Base-by-base conservation (phyloP, 2,888 invertebrate species). In the Uloborus plumipes region DNA sequence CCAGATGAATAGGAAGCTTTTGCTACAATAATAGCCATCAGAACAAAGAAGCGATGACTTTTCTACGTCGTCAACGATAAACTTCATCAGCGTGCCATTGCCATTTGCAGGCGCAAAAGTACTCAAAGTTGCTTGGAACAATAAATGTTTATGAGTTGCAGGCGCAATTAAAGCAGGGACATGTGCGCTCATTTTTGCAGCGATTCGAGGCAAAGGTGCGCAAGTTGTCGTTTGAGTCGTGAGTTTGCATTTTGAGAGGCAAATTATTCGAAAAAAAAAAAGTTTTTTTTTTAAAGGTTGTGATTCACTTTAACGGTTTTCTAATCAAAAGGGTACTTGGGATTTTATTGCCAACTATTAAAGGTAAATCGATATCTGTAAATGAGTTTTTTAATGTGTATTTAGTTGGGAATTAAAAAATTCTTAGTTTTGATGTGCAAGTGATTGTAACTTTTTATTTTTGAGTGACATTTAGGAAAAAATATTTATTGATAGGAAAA, bases 71-170 rank as follows among this genome's bases (percentile, higher is more conserved):
- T 71, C 64, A 26, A 65, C 74, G 14, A 65, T 65, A 59, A 75
- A 75, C 75, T 75, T 22, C 66, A 75, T 58, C 50, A 18, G 16
- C 59, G n/a, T 39, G 39, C 18, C 16, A 18, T 18, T n/a, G 39
- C 65, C 49, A 65, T 55, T 55, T 61, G 65, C 39, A 62, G 47
- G 51, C 50, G 49, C 39, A 70, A 70, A 61, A 62, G 26, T 50
- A 31, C 26, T 50, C 20, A 62, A 31, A 59, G 51, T 49, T 64
- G 67, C 64, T 64, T 78, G 49, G 49, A 78, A 78, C 77, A 78
- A 78, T 78, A 78, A 78, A 71, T 78, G 77, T 64, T 78, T 78
- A 78, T 71, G 77, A 78, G 71, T 78, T 59, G 77, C 71, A 71
- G 62, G 50, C 55, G 71, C 62, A 78, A 78, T 78, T 78, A 78